Evolutionary conservation across 2,797 vertebrate species (phyloP).

Genomic region (Clarias laeviceps): DNA sequence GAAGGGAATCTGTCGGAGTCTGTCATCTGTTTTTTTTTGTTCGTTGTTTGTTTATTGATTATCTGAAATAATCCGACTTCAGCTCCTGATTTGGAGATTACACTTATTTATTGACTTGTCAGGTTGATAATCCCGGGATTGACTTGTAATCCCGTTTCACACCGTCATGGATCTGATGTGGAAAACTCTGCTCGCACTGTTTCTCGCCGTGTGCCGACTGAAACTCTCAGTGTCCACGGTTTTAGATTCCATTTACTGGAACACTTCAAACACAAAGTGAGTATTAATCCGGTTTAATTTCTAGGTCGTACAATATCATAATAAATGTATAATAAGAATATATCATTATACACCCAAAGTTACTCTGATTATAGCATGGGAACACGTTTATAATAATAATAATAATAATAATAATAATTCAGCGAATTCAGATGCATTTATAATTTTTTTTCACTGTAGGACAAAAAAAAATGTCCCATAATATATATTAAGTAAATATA

Average conservation of each 20-base stretch:
- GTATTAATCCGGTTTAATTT: conserved; percentile 38
- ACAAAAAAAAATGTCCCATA: background rate
- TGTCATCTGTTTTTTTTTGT: background rate
- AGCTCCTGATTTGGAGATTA: conserved; percentile 4
- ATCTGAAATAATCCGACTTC: conserved; percentile 1
- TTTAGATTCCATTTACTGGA: conserved; percentile 78
- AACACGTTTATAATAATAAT: no score
- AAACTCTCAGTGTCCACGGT: conserved; percentile 62
- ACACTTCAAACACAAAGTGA: conserved; percentile 77
- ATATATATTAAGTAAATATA: no score
- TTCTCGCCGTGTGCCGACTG: conserved; percentile 38
- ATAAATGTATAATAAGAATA: no score
- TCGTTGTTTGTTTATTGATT: background rate
- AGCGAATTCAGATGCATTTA: background rate
- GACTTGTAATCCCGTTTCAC: conserved; percentile 30
- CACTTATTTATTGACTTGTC: background rate
- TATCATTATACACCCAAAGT: no score
- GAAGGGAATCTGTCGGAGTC: background rate
- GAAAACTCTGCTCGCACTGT: conserved; percentile 42
- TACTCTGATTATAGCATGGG: no score
- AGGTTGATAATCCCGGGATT: conserved; percentile 26
- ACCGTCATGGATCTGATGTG: conserved; percentile 50
- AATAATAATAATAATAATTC: background rate
- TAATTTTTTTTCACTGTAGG: background rate
- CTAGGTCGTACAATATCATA: background rate